phyloP scores from a whole-genome alignment of 2,113 vertebrate species.

The Pteruthius melanotis region DNA sequence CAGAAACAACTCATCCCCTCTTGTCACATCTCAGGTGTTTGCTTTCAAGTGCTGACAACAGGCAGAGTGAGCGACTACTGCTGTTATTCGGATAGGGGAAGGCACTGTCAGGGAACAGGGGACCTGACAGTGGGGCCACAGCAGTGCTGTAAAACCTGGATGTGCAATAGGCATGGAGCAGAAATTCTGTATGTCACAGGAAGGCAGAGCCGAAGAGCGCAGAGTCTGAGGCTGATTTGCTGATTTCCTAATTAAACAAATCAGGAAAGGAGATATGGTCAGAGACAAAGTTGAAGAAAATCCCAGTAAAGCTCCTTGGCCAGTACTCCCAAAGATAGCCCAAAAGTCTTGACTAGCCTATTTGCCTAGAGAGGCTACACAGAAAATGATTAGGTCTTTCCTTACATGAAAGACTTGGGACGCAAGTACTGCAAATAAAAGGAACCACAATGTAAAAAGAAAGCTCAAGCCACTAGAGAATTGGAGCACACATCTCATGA shows the following conservation, averaged over 20 bases:
- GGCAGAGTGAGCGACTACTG: not conserved
- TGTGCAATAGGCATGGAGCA: accelerated
- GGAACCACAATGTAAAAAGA: not conserved
- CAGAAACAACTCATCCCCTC: not conserved
- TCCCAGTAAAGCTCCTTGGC: not conserved
- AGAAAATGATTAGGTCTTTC: not conserved
- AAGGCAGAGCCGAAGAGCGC: not conserved
- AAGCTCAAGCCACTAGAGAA: not conserved
- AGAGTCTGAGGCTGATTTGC: not conserved
- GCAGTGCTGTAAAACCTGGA: accelerated
- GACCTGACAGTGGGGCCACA: not conserved
- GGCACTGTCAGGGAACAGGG: accelerated
- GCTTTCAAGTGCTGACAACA: not conserved
- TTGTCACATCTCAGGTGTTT: not conserved
- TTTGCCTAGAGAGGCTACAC: not conserved
- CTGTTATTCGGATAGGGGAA: not conserved
- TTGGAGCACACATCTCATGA: not conserved
- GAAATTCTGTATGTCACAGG: not conserved
- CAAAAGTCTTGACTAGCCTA: not conserved
- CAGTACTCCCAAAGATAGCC: not conserved
- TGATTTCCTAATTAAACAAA: not conserved
- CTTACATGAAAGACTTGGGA: not conserved
- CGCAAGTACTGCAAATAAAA: not conserved
- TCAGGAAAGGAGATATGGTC: not conserved
- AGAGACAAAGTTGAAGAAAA: not conserved